Evolutionary conservation across 2,888 invertebrate species (phyloP).

Genomic region (Tinea semifulvella): DNA sequence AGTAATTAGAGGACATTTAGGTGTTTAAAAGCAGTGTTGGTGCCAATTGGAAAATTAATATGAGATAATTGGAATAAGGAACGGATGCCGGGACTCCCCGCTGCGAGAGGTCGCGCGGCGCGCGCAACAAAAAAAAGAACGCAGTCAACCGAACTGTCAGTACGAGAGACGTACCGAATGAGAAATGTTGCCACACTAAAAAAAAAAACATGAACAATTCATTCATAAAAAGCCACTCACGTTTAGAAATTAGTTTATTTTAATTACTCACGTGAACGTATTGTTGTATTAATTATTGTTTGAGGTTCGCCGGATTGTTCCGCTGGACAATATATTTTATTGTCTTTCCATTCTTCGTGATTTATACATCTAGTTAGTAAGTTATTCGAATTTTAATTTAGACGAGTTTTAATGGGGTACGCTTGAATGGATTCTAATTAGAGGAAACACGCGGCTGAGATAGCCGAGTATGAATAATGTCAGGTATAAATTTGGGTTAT

Average conservation of each 20-base stretch:
- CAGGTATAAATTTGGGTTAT: constrained; percentile 57
- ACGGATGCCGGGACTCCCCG: constrained; percentile 54
- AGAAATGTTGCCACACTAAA: constrained; percentile 53
- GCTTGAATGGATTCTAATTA: constrained; percentile 65
- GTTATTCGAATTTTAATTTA: constrained; percentile 66
- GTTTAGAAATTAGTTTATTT: constrained; percentile 64
- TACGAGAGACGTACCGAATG: constrained; percentile 45
- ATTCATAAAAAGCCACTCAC: constrained; percentile 54
- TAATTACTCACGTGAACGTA: constrained; percentile 56
- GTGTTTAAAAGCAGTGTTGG: not conserved
- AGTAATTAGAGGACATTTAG: constrained; percentile 5
- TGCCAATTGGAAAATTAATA: constrained; percentile 51
- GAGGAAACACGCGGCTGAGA: constrained; percentile 53
- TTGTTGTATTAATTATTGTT: constrained; percentile 58
- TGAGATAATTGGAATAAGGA: constrained; percentile 49
- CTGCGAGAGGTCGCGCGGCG: constrained; percentile 46
- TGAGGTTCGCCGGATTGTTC: constrained; percentile 32
- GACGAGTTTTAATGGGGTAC: constrained; percentile 62
- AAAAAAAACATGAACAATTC: constrained; percentile 39
- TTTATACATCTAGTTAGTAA: constrained; percentile 66
- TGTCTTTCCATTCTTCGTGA: constrained; percentile 52
- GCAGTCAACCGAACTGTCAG: constrained; percentile 39
- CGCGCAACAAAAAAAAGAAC: constrained; percentile 48
- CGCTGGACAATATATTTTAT: constrained; percentile 63
- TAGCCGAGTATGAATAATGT: constrained; percentile 49